Evolutionary conservation across 1,140 invertebrate genomes (phyloP), one percentile per base, ranked within the genome.

Genomic region (Drosophila chauvacae): DNA sequence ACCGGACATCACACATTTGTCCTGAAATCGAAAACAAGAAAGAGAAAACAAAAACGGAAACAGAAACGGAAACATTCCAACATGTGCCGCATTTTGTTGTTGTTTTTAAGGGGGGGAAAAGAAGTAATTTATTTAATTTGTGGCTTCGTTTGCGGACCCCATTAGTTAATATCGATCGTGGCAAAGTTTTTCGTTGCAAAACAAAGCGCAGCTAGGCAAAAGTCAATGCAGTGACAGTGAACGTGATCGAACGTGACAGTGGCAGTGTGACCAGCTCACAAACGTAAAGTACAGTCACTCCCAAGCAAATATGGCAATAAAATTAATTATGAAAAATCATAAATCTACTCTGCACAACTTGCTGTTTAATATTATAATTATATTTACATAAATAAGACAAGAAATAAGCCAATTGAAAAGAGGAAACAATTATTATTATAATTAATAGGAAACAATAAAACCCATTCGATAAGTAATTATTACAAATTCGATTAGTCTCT

Each of bases 1-100:
- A 70, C 65, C 78, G 63, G 85, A 61, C 90, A 91, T 92, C 91
- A 92, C 90, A 92, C 91, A 91, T 92, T 92, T 90, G 91, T 92
- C 85, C 91, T 92, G 80, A 44, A 91, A 85, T 51, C 65, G 47
- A 80, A 16, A 82, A 14, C 37, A 64, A 70, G 47, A 28, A 55
- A 42, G 37, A 35, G 44, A 30, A 35, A 37, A 42, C 44, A 33
- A 16, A 65, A 13, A 26, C 53, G 59, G 57, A 20, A 50, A 61
- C 57, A 48, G 48, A 30, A 50, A 60, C 5, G 41, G 1, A 35
- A n/a, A 53, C 2, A 16, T 33, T 68, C 66, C 63, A 33, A 3
- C 20, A 16, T 28, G 3, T 6, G 66, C 63, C 48, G 66, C 66
- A 70, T 70, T 63, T 63, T 51, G 35, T 20, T 28, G 35, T 33